Evolutionary conservation across 2,888 invertebrate species (phyloP).

Genomic region (Pharmacophagus antenor): DNA sequence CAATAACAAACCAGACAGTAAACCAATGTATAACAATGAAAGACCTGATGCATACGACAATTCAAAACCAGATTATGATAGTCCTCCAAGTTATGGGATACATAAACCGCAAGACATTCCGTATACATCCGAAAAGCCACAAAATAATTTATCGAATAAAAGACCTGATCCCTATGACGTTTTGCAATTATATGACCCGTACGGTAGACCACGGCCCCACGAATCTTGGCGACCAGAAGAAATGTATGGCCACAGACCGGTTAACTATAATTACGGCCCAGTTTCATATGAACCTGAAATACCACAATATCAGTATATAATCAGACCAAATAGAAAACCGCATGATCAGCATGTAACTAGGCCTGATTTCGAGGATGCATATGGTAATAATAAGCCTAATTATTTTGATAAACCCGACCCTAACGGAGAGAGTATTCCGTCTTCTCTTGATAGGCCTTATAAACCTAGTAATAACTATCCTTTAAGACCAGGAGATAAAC

Average conservation of each 20-base stretch:
- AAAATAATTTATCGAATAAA: conserved; percentile 28
- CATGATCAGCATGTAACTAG: conserved; percentile 35
- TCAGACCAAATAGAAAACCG: conserved; percentile 63
- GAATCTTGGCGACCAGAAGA: conserved; percentile 48
- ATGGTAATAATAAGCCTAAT: conserved; percentile 39
- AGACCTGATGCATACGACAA: conserved; percentile 61
- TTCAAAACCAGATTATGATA: conserved; percentile 53
- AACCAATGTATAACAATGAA: conserved; percentile 43
- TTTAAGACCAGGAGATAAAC: conserved; percentile 44
- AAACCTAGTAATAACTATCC: conserved; percentile 34
- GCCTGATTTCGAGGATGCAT: conserved; percentile 38
- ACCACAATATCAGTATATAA: conserved; percentile 61
- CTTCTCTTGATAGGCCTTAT: conserved; percentile 44
- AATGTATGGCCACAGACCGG: conserved; percentile 47
- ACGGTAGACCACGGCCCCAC: conserved; percentile 43
- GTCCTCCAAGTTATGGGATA: conserved; percentile 60
- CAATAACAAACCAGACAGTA: conserved; percentile 37
- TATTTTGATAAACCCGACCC: conserved; percentile 39
- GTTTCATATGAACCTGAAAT: conserved; percentile 47
- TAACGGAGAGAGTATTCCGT: conserved; percentile 37
- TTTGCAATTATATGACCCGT: conserved; percentile 53
- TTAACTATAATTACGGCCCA: conserved; percentile 33
- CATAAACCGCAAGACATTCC: conserved; percentile 62
- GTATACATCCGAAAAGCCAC: conserved; percentile 46
- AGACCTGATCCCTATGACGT: conserved; percentile 57